Evolutionary conservation across 1,140 invertebrate species (phyloP).

Genomic region (Drosophila rhopaloa): DNA sequence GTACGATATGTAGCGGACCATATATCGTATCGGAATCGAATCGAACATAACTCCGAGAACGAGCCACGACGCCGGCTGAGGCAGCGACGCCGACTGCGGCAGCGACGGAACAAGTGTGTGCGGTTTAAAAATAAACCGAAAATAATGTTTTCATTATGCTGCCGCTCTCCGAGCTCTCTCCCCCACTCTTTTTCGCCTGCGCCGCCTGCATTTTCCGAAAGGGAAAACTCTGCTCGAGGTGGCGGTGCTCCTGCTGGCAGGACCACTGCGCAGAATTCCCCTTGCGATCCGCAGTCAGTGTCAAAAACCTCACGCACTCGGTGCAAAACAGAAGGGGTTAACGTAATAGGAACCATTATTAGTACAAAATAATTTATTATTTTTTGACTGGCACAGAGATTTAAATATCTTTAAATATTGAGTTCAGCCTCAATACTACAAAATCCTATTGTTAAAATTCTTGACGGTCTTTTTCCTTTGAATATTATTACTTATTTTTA

Average conservation of each 20-base stretch:
- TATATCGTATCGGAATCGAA: constrained; percentile 8
- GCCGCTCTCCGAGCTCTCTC: constrained; percentile 18
- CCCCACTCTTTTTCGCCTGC: background rate
- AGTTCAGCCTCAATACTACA: no score
- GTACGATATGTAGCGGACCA: background rate
- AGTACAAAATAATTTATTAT: background rate
- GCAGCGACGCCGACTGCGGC: constrained; percentile 3
- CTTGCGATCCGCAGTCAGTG: constrained; percentile 70
- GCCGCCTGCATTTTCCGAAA: constrained; percentile 47
- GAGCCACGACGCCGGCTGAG: constrained; percentile 6
- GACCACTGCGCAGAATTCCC: constrained; percentile 80
- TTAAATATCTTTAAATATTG: no score
- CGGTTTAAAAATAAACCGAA: constrained; percentile 76
- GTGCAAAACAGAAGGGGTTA: constrained; percentile 3
- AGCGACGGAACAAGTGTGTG: constrained; percentile 74
- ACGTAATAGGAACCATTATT: background rate
- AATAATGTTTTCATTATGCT: constrained; percentile 77
- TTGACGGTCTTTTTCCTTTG: no score
- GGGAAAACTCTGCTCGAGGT: constrained; percentile 40
- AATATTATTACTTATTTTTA: no score
- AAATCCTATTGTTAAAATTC: no score
- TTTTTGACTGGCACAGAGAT: background rate
- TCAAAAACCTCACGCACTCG: constrained; percentile 68
- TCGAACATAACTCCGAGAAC: constrained; percentile 34
- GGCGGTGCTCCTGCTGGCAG: constrained; percentile 33